Percentiles rank a stretch among this genome's conserved stretches.
These are phyloP conservation scores for Seriola dumerili DNA, from an alignment of 2,113 vertebrate genomes.

Conservation along the genomic window DNA sequence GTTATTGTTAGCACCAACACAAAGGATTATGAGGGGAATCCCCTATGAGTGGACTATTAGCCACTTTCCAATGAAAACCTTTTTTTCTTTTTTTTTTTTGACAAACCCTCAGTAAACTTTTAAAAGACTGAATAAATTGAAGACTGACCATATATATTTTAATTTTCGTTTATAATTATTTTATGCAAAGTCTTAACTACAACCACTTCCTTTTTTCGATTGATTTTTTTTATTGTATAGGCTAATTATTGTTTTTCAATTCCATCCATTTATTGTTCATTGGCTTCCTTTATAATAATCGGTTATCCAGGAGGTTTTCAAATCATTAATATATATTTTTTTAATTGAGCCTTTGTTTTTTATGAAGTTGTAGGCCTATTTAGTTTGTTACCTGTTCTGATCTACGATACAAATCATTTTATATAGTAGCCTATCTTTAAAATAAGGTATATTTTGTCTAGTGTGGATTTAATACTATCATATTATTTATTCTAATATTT, in stretches of 20 bases:
- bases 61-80: not conserved
- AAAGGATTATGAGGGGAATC: not conserved
- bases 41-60: not conserved
- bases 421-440: not conserved
- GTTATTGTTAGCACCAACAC: not conserved
- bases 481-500: not conserved
- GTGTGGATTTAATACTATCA: not conserved
- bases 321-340: not conserved
- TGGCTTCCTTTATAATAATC: not conserved
- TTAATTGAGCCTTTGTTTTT: not conserved
- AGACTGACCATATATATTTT: not conserved
- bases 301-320: not conserved
- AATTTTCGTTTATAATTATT: constrained; percentile 8
- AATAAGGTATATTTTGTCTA: not conserved
- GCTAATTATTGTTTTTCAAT: not conserved
- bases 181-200: not conserved
- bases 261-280: not conserved
- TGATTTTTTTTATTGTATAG: not conserved
- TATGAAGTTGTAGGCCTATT: not conserved
- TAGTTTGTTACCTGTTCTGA: not conserved
- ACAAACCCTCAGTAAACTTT: not conserved
- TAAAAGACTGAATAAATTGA: not conserved
- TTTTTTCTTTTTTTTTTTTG: no score
- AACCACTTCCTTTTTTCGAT: not conserved
- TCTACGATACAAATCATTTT: not conserved